Evolutionary conservation across 2,888 invertebrate genomes (phyloP), one percentile per base, ranked within the genome.

Genomic region (Syritta pipiens): DNA sequence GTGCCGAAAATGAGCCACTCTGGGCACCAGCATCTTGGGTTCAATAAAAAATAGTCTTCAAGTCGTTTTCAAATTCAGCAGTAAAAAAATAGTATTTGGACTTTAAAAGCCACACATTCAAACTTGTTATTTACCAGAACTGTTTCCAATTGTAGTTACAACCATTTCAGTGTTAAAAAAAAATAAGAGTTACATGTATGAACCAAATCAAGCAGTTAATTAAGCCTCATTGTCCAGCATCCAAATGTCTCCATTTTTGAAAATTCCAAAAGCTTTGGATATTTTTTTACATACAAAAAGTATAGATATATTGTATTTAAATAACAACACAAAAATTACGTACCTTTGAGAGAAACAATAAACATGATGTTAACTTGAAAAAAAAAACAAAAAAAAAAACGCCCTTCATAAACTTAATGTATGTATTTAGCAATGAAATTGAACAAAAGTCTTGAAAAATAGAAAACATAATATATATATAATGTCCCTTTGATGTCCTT

Each of bases 11-110:
- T 0, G 97, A 98, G 86, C 96, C 98, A 0, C 92, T 96, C 10
- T 99, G 98, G 98, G 97, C 98, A 32, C 98, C 99, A 24, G 94
- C 96, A 32, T 94, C 95, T 4, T 98, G 98, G 98, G 95, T 96
- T 83, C 96, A 96, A 91, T 96, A 92, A 89, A 6, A 35, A 19
- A 19, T 7, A 22, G 9, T 37, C 37, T 37, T 10, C 5, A 28
- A 17, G 22, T 35, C 14, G 9, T 35, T n/a, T 32, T 51, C 17
- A 30, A 69, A 35, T 28, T 12, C 12, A 60, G n/a, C n/a, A n/a
- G 30, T n/a, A 35, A 26, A 55, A 62, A 22, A 46, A 59, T 51
- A 51, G 63, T 72, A 71, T 72, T 77, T 60, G 59, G 53, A 72
- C 57, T 60, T 60, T 67, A 19, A 28, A 65, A 68, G 67, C 67